A percentile compares a stretch with the other conserved stretches of the same genome.
phyloP scores from a whole-genome alignment of 2,797 vertebrate genomes.

The Delichon dasypus region DNA sequence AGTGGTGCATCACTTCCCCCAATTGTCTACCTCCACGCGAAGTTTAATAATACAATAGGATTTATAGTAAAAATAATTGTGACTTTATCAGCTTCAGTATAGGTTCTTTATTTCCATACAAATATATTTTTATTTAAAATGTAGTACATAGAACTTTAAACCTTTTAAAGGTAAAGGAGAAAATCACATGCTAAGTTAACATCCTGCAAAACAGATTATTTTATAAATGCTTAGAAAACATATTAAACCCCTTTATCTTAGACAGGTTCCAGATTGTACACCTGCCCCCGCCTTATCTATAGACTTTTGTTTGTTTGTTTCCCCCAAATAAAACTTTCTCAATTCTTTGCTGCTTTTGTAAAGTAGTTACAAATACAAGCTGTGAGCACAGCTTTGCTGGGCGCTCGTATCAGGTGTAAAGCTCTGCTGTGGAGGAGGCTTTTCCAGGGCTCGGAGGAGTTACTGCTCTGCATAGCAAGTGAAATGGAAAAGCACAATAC shows the following conservation, averaged over 20 bases:
- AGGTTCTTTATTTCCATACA: neutral
- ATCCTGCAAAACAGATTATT: neutral
- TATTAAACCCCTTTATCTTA: neutral
- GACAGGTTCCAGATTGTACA: neutral
- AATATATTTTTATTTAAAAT: neutral
- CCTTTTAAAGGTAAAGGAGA: neutral
- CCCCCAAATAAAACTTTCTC: neutral
- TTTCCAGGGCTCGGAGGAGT: fast-evolving
- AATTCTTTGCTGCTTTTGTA: neutral
- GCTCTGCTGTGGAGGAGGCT: neutral
- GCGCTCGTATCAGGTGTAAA: fast-evolving
- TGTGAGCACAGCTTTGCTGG: neutral
- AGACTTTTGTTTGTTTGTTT: neutral
- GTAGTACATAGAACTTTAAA: neutral
- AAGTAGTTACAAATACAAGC: neutral
- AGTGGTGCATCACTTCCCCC: neutral
- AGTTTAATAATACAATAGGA: neutral
- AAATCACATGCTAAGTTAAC: neutral
- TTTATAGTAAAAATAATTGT: neutral
- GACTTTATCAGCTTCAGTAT: neutral
- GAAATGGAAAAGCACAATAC: neutral
- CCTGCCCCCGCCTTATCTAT: neutral
- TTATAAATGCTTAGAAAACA: neutral
- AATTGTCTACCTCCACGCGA: neutral
- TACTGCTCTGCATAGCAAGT: fast-evolving